These are phyloP conservation scores for Eustalomyia histrio DNA, from an alignment of 2,888 invertebrate genomes.

Conservation along the genomic window DNA sequence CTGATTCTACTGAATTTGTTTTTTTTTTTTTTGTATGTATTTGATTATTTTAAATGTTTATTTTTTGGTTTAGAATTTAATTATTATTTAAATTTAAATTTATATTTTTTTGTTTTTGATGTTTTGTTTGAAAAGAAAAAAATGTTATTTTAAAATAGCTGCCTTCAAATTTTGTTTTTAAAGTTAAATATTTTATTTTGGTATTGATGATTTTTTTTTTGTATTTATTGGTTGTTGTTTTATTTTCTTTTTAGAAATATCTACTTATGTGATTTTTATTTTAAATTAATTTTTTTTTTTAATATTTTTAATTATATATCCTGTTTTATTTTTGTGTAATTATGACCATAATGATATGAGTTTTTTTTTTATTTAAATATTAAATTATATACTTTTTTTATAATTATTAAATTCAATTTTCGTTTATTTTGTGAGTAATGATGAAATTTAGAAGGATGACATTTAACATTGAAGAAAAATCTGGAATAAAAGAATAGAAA, in stretches of 20 bases:
- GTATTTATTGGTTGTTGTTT: conserved; percentile 15
- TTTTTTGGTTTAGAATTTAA: background rate
- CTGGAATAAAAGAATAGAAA: background rate
- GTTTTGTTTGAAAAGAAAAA: conserved; percentile 14
- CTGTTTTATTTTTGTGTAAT: conserved; percentile 43
- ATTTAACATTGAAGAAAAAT: conserved; percentile 7
- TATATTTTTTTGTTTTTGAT: background rate
- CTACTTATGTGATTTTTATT: conserved; percentile 52
- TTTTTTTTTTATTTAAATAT: conserved; percentile 9
- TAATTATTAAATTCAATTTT: conserved; percentile 53
- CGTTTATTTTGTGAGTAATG: conserved; percentile 47
- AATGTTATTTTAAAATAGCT: conserved; percentile 54
- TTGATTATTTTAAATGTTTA: background rate
- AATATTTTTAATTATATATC: background rate
- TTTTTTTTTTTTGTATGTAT: background rate
- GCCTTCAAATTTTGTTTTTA: conserved; percentile 61
- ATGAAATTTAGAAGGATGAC: background rate
- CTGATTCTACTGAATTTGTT: background rate
- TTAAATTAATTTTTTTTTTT: background rate
- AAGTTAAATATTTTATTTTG: background rate
- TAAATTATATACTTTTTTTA: conserved; percentile 23
- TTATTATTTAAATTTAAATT: background rate
- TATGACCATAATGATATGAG: conserved; percentile 58
- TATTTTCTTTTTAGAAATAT: conserved; percentile 49
- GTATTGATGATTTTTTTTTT: background rate